Percentiles rank a stretch among this genome's conserved stretches.
Conservation (phyloP, 2,797 vertebrate species). For the Botia almorhae region DNA sequence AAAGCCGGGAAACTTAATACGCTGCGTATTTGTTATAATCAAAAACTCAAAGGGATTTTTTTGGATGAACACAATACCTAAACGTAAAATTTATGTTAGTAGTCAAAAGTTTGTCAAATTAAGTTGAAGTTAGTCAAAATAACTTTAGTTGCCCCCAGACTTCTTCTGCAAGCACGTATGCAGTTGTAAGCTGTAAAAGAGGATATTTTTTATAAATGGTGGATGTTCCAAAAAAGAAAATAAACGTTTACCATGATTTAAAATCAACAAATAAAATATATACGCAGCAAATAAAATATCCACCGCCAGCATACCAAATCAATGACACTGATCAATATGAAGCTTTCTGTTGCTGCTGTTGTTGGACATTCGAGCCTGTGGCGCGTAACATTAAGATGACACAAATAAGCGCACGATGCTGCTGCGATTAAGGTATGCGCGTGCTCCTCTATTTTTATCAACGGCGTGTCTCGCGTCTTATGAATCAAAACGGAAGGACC, state of each 20-base stretch:
- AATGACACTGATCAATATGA: background rate
- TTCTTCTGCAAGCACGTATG: background rate
- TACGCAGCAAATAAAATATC: background rate
- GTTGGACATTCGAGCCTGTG: slow-evolving; percentile 14
- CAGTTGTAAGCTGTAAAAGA: background rate
- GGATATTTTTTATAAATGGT: background rate
- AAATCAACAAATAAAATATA: background rate
- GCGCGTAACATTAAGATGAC: slow-evolving; percentile 66
- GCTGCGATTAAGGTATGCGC: slow-evolving; percentile 69
- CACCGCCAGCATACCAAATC: background rate
- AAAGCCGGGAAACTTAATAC: background rate
- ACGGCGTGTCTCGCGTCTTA: slow-evolving; percentile 63
- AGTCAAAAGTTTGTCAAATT: too few species aligned
- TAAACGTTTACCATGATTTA: background rate
- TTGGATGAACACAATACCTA: too few species aligned
- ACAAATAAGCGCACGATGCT: slow-evolving; percentile 60
- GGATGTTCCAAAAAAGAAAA: background rate
- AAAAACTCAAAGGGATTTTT: background rate
- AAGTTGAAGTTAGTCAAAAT: too few species aligned
- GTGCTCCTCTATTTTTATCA: slow-evolving; percentile 76
- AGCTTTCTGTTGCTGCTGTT: slow-evolving; percentile 2
- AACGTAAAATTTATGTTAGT: too few species aligned
- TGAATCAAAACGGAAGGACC: slow-evolving; percentile 60
- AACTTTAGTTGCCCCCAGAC: too few species aligned
- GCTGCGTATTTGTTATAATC: background rate